Conservation (phyloP, 1,140 invertebrate species). For the Bilobella aurantiaca region DNA sequence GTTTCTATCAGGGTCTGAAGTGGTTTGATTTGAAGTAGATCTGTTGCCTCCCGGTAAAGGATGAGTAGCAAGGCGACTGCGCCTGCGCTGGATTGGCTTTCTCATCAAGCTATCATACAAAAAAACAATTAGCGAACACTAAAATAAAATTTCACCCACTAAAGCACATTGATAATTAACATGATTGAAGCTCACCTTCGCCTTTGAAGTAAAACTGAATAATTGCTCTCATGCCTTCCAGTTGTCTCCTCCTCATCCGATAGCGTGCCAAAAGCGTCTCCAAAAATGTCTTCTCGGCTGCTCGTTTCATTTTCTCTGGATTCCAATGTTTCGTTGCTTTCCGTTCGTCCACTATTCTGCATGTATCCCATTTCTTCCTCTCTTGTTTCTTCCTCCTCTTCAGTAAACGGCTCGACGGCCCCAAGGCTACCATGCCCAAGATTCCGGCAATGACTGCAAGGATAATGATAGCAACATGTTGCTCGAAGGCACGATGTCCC, state of each 20-base stretch:
- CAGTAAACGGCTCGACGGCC: neutral
- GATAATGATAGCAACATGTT: neutral
- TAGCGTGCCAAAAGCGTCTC: neutral
- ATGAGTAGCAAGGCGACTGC: neutral
- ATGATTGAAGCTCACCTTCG: neutral
- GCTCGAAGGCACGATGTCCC: neutral
- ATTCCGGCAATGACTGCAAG: neutral
- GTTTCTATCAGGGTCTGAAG: too few species aligned
- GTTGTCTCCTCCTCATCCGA: neutral
- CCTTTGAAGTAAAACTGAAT: neutral
- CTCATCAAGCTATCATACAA: neutral
- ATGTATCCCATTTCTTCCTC: neutral
- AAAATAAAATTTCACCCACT: too few species aligned
- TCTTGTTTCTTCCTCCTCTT: neutral
- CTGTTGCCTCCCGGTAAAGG: neutral
- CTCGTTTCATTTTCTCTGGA: neutral
- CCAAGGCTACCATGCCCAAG: neutral
- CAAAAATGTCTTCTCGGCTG: neutral
- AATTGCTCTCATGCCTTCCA: neutral
- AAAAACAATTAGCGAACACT: neutral
- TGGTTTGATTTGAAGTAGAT: neutral
- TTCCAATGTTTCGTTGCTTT: neutral
- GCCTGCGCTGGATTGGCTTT: neutral
- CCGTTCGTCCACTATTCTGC: neutral
- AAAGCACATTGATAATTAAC: neutral